Evolutionary conservation across 1,140 invertebrate genomes (phyloP), one percentile per base, ranked within the genome.

Genomic region (Arion vulgaris): DNA sequence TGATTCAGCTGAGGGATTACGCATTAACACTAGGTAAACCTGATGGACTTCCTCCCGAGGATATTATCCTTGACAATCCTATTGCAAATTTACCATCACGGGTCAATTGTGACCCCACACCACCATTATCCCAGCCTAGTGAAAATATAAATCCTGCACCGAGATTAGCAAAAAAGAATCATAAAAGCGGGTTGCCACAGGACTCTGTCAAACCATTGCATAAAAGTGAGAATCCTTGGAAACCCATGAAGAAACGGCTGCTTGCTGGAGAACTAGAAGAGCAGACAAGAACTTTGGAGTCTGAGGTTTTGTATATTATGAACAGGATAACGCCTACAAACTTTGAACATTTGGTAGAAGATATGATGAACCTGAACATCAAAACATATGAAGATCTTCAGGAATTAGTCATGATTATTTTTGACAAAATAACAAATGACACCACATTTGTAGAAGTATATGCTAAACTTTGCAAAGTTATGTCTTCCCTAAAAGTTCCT

Each of bases 401-500:
- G 38, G 26, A 72, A 5, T 41, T 81, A 2, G 79, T 81, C 1
- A 81, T 72, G 71, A 73, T 73, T 11, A 72, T 81, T 68, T 81
- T 81, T 81, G 79, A 81, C 69, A 81, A 81, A 45, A 62, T 80
- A 32, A 74, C 72, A 9, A 11, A 38, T 32, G 72, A 74, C 19
- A 74, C 72, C 15, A 74, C 34, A 41, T 74, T 74, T 41, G 72
- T 74, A 39, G 28, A 34, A 38, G 72, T 39, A 13, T 74, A 74
- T 74, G 72, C 72, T 17, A 36, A 38, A 39, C 38, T 74, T 32
- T 74, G 38, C 36, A 81, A 73, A 0, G 49, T 19, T 13, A 39
- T 51, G 69, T 73, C 38, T 57, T 7, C 0, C 7, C 80, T 91
- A 36, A 90, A 88, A 84, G 91, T 92, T 38, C 88, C 89, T 36